phyloP scores from a whole-genome alignment of 2,113 vertebrate species.

The Channa argus region DNA sequence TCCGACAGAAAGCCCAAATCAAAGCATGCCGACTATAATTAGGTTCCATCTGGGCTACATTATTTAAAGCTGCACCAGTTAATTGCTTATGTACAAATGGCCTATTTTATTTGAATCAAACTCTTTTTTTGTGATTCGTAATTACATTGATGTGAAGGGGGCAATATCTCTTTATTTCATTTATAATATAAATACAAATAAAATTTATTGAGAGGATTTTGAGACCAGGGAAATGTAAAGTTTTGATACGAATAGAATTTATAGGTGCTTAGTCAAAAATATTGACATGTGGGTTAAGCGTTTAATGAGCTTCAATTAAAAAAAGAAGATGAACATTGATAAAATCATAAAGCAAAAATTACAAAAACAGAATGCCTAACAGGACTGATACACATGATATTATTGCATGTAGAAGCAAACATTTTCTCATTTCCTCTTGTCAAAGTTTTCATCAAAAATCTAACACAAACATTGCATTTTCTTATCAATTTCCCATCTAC shows the following conservation, averaged over 20 bases:
- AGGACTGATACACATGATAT: constrained; percentile 44
- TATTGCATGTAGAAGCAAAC: constrained; percentile 59
- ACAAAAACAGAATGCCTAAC: constrained; percentile 49
- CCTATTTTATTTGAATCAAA: constrained; percentile 85
- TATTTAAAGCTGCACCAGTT: constrained; percentile 83
- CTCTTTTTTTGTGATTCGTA: constrained; percentile 79
- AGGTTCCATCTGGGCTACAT: constrained; percentile 85
- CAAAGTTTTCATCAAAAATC: constrained; percentile 66
- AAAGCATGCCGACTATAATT: constrained; percentile 85
- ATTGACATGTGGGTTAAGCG: constrained; percentile 71
- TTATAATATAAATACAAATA: constrained; percentile 75
- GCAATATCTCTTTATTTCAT: constrained; percentile 69
- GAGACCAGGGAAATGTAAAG: constrained; percentile 55
- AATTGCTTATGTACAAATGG: constrained; percentile 86
- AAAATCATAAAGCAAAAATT: constrained; percentile 55
- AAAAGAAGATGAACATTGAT: constrained; percentile 61
- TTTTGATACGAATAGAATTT: constrained; percentile 60
- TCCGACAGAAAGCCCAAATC: constrained; percentile 79
- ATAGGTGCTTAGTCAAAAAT: constrained; percentile 60
- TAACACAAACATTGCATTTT: constrained; percentile 54
- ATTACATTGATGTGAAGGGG: constrained; percentile 81
- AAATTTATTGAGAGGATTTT: constrained; percentile 64
- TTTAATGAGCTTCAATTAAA: constrained; percentile 73
- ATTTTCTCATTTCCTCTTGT: constrained; percentile 78
- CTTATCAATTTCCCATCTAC: constrained; percentile 68